These are phyloP conservation scores for Heliconius hermathena DNA, from an alignment of 1,140 invertebrate species.

Conservation along the genomic window DNA sequence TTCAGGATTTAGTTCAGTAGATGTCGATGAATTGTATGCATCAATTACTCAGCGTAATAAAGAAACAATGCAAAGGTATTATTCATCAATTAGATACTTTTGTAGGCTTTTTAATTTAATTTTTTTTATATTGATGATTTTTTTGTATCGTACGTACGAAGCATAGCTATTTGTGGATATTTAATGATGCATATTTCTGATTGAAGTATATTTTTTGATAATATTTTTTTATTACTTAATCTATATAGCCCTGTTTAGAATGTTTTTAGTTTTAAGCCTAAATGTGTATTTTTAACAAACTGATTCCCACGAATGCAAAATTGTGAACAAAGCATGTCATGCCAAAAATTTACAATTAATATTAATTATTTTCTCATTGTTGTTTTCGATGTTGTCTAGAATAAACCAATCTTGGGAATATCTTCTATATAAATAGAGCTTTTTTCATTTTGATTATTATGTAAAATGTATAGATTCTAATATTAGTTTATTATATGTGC, in stretches of 20 bases:
- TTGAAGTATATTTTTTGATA: not conserved
- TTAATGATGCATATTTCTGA: not conserved
- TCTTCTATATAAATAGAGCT: not conserved
- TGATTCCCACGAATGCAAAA: conserved; percentile 36
- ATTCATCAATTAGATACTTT: conserved; percentile 32
- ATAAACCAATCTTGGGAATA: conserved; percentile 19
- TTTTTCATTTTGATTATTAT: not conserved
- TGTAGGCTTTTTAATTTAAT: conserved; percentile 4
- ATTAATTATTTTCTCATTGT: conserved; percentile 34
- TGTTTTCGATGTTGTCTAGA: conserved; percentile 40
- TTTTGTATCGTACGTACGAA: not conserved
- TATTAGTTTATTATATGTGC: not conserved
- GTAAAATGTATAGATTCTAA: not conserved
- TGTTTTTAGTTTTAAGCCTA: conserved; percentile 46
- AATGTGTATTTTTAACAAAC: conserved; percentile 39
- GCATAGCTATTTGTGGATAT: not conserved
- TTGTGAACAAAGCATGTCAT: conserved; percentile 49
- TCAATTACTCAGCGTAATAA: conserved; percentile 22
- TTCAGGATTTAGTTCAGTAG: conserved; percentile 24
- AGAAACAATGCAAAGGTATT: conserved; percentile 33
- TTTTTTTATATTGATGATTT: not conserved
- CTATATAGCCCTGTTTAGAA: conserved; percentile 7
- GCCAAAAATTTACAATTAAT: conserved; percentile 41
- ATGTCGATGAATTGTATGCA: conserved; percentile 16
- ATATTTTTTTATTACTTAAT: not conserved